Evolutionary conservation across 2,888 invertebrate species (phyloP), one percentile per base, ranked within the genome.

Genomic region (Amblyjoppa proteus): DNA sequence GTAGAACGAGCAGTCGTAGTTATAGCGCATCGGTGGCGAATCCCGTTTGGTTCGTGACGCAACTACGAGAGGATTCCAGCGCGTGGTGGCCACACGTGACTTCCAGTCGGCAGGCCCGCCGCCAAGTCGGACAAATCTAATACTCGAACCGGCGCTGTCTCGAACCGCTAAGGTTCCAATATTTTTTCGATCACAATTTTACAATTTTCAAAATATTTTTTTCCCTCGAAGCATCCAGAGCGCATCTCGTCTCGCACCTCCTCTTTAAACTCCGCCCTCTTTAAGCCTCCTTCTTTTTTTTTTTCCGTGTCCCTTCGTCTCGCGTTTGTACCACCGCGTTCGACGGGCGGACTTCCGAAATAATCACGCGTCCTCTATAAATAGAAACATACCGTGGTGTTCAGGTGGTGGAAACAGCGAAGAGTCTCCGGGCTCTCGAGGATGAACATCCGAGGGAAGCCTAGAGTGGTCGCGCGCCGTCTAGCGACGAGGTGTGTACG

Each of bases 361-460:
- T 85, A 85, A 66, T 83, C 73, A 51, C 80, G 85, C 51, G 61
- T 76, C 49, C 71, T 68, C 76, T 83, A 82, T 82, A 85, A 85
- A 85, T 85, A 85, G 75, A 71, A 71, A 79, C 68, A 53, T 16
- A 76, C 45, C 83, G 71, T 69, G 71, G 34, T 11, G 81, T 68
- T 58, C 49, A 71, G 71, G 71, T 69, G 73, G 53, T n/a, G 70
- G 64, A 31, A 51, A 41, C 25, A 38, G 70, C 34, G 38, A 31
- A 49, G 51, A 80, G 61, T 70, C 75, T 51, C 75, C 45, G 70
- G 3, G 56, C 70, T 79, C 58, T 58, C 49, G 61, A 71, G 16
- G 69, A 68, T 77, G 25, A 68, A 61, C 28, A 20, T 61, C 51
- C 34, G 70, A 71, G 70, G 61, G 58, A 70, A 79, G 64, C 31